These are phyloP conservation scores for Rhagoletis zephyria DNA, from an alignment of 1,140 invertebrate genomes.

Conservation along the genomic window DNA sequence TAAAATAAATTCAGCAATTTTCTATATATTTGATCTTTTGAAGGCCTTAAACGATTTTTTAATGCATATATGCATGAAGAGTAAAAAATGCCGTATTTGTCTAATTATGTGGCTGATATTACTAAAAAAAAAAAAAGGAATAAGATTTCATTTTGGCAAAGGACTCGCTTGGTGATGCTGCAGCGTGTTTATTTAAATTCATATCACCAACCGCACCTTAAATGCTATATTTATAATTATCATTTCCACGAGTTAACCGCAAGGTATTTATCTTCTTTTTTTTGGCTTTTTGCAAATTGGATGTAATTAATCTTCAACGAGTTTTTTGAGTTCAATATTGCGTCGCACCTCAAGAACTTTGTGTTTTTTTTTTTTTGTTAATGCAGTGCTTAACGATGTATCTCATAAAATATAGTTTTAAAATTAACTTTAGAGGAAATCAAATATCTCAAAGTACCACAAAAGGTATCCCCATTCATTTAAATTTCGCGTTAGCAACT, in stretches of 20 bases:
- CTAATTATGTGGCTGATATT: too few species aligned
- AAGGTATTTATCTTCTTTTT: conserved; percentile 12
- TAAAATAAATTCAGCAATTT: too few species aligned
- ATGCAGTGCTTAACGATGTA: neutral
- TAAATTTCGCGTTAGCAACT: neutral
- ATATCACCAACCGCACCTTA: conserved; percentile 2
- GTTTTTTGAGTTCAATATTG: neutral
- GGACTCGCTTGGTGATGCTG: too few species aligned
- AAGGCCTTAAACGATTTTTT: too few species aligned
- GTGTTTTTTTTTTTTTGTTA: neutral
- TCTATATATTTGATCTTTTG: too few species aligned
- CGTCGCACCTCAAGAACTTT: neutral
- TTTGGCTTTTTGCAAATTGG: neutral
- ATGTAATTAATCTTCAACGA: conserved; percentile 33
- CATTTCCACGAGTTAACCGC: conserved; percentile 19
- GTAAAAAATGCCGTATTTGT: too few species aligned
- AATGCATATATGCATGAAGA: too few species aligned
- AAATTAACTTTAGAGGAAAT: conserved; percentile 37
- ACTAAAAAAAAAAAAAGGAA: too few species aligned
- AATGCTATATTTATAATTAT: conserved; percentile 33
- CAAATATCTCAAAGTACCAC: neutral
- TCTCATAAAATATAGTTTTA: conserved; percentile 15
- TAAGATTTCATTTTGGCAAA: too few species aligned
- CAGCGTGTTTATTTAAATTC: too few species aligned
- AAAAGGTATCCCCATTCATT: neutral